phyloP scores from a whole-genome alignment of 2,113 vertebrate species.

The Cyrtonyx montezumae region DNA sequence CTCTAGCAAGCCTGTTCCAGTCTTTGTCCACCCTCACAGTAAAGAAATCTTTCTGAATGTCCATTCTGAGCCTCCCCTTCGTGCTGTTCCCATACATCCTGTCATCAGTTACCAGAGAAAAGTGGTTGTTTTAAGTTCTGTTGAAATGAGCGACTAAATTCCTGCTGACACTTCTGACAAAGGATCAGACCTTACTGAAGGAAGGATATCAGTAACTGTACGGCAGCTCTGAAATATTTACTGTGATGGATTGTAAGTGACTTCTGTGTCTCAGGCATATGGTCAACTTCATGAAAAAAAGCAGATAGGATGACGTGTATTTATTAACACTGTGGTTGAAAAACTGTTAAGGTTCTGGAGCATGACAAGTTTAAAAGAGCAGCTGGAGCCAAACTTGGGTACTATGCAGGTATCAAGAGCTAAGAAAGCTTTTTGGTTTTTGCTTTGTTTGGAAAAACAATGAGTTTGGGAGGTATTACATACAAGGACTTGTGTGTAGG shows the following conservation, averaged over 20 bases:
- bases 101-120: not conserved
- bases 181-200: not conserved
- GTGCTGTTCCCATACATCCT: not conserved
- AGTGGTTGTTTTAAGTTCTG: not conserved
- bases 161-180: not conserved
- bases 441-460: not conserved
- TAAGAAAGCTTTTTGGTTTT: not conserved
- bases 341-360: not conserved
- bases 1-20: not conserved
- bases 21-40: not conserved
- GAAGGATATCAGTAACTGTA: fast-evolving
- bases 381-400: not conserved
- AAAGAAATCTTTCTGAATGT: not conserved
- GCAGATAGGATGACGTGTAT: not conserved
- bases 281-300: not conserved
- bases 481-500: not conserved
- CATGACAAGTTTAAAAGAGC: not conserved
- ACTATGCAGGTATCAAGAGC: not conserved
- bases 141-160: not conserved
- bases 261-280: not conserved
- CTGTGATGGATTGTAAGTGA: not conserved
- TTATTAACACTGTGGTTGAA: not conserved
- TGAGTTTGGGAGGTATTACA: not conserved
- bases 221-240: not conserved
- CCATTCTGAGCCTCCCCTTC: not conserved